A percentile compares a stretch with the other conserved stretches of the same genome.
Evolutionary conservation across 2,888 invertebrate species (phyloP).

Genomic region (Podabrus alpinus): DNA sequence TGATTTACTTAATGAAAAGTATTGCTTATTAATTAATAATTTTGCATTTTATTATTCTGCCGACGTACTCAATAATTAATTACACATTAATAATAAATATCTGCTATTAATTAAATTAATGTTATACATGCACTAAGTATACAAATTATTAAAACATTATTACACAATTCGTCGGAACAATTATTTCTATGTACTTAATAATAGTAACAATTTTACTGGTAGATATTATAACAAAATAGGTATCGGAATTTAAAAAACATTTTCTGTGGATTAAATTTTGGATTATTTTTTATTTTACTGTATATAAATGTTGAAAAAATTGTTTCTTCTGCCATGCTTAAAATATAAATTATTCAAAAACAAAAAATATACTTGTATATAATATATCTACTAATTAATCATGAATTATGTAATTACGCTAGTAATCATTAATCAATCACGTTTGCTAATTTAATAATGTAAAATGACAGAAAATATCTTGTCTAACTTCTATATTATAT

Average conservation of each 20-base stretch:
- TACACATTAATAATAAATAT: background rate
- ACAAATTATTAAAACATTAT: no score
- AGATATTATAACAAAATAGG: no score
- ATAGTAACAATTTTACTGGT: no score
- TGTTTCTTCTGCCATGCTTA: background rate
- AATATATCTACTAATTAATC: background rate
- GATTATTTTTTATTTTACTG: background rate
- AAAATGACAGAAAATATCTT: background rate
- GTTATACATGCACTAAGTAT: no score
- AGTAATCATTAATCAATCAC: background rate
- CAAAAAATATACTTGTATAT: background rate
- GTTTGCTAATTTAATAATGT: background rate
- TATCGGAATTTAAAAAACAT: no score
- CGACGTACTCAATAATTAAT: background rate
- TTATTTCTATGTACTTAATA: no score
- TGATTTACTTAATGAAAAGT: background rate
- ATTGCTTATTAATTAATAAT: background rate
- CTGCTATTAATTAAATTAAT: background rate
- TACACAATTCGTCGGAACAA: no score
- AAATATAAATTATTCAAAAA: background rate
- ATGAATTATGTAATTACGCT: background rate
- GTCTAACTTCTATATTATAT: background rate
- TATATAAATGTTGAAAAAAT: background rate
- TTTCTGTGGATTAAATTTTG: background rate
- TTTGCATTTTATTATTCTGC: background rate